Evolutionary conservation across 2,888 invertebrate genomes (phyloP), one percentile per base, ranked within the genome.

Genomic region (Ganaspis brasiliensis): DNA sequence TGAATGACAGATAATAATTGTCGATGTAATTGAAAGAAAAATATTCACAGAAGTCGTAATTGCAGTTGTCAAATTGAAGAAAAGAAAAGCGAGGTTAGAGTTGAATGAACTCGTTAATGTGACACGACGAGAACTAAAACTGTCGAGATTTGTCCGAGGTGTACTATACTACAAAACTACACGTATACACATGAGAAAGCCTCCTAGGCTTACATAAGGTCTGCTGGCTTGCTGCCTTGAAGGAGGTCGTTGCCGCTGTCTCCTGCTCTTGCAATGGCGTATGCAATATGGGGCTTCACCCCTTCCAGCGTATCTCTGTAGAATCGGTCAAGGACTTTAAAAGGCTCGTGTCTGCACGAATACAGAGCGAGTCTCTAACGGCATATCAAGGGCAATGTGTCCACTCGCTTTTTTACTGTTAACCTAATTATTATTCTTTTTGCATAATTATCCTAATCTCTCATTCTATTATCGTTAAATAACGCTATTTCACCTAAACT

Each of bases 191-290:
- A 73, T 78, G 75, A 77, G 81, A 79, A 77, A 79, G 71, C 81
- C 83, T 84, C 82, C 79, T 81, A 79, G 78, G 80, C 87, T 87
- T 87, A 87, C 84, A 87, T 87, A 87, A 87, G 87, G 81, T 79
- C 83, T 85, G 80, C 82, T 84, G 83, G 82, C 77, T 85, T 80
- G 88, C 86, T 85, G 87, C 89, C 90, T 90, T 90, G 88, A 87
- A 87, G 86, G 80, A 88, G 89, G 90, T 89, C 90, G 87, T 90
- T 89, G 89, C 84, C 89, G 87, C 83, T 81, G 82, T 82, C 84
- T 82, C 84, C 76, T 82, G 85, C 83, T 80, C 81, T 81, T 75
- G 76, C 76, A 77, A 73, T 81, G 72, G 75, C 72, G 61, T 61
- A 72, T 78, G 77, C 79, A 75, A 77, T 78, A 75, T 52, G 75